Conservation (phyloP, 2,113 vertebrate genomes). For the Indicator indicator region DNA sequence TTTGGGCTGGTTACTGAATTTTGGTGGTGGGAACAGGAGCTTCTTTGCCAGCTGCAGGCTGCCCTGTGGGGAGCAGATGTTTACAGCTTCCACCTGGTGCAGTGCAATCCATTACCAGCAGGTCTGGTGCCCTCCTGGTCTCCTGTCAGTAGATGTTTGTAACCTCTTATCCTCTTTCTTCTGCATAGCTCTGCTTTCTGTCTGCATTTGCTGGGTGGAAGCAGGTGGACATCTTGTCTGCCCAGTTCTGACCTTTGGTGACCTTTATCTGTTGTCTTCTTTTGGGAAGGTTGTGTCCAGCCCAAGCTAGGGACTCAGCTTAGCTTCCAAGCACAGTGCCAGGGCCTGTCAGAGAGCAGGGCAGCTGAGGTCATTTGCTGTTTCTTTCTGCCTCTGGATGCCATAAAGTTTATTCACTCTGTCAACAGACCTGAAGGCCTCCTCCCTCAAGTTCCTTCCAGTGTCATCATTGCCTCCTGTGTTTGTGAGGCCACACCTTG, state of each 20-base stretch:
- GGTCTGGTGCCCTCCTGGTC: not conserved
- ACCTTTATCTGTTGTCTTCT: not conserved
- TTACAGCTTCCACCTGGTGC: not conserved
- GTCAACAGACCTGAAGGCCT: not conserved
- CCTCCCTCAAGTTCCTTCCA: too few relatives aligned
- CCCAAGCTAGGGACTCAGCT: not conserved
- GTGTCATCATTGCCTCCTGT: too few relatives aligned
- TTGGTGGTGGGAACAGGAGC: not conserved
- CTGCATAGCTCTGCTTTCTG: accelerated
- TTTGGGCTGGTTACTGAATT: not conserved
- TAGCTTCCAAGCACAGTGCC: not conserved
- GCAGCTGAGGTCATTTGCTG: not conserved
- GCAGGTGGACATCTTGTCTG: not conserved
- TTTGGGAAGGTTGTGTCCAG: not conserved
- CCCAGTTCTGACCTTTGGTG: not conserved
- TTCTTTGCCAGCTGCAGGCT: not conserved
- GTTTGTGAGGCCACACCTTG: too few relatives aligned
- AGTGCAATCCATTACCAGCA: not conserved
- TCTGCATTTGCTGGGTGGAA: not conserved
- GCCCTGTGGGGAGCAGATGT: not conserved
- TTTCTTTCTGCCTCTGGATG: not conserved
- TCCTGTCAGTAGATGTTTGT: not conserved
- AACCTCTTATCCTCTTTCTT: not conserved
- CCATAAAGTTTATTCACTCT: not conserved
- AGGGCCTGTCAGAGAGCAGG: not conserved